Percentiles rank a stretch among this genome's conserved stretches.
Evolutionary conservation across 2,113 vertebrate species (phyloP).

Genomic region (Archocentrus centrarchus): DNA sequence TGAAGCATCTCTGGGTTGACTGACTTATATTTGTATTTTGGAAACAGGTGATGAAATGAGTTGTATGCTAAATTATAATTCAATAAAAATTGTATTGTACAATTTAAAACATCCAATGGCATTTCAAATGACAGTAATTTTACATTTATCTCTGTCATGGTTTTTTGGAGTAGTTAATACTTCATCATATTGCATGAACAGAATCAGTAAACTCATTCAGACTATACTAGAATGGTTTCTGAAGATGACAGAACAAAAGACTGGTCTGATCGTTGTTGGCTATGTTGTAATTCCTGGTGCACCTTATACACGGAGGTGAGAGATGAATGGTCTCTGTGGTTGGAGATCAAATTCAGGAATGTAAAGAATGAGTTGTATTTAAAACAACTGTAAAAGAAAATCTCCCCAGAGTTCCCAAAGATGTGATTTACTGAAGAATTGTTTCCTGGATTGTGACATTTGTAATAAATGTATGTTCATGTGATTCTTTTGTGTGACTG

Average conservation of each 20-base stretch:
- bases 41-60: slow-evolving; percentile 34
- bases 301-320: slow-evolving; percentile 63
- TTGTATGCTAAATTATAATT: slow-evolving; percentile 35
- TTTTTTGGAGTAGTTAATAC: slow-evolving; percentile 20
- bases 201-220: slow-evolving; percentile 39
- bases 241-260: slow-evolving; percentile 32
- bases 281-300: slow-evolving; percentile 53
- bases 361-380: slow-evolving; percentile 66
- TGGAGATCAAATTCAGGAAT: slow-evolving; percentile 46
- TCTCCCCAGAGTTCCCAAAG: slow-evolving; percentile 83
- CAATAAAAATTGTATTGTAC: slow-evolving; percentile 40
- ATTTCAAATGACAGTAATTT: slow-evolving; percentile 28
- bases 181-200: slow-evolving; percentile 53
- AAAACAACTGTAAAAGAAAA: slow-evolving; percentile 78
- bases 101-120: slow-evolving; percentile 1
- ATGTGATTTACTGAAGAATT: slow-evolving; percentile 83
- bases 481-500: slow-evolving; percentile 61
- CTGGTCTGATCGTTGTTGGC: slow-evolving; percentile 35
- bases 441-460: slow-evolving; percentile 82
- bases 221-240: slow-evolving; percentile 37
- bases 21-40: slow-evolving; percentile 33
- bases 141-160: slow-evolving; percentile 24
- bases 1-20: slow-evolving; percentile 72
- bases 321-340: slow-evolving; percentile 21
- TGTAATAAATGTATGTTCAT: slow-evolving; percentile 86